Percentiles rank a stretch among this genome's conserved stretches.
phyloP scores from a whole-genome alignment of 2,113 vertebrate genomes.

The Eubucco bourcierii region DNA sequence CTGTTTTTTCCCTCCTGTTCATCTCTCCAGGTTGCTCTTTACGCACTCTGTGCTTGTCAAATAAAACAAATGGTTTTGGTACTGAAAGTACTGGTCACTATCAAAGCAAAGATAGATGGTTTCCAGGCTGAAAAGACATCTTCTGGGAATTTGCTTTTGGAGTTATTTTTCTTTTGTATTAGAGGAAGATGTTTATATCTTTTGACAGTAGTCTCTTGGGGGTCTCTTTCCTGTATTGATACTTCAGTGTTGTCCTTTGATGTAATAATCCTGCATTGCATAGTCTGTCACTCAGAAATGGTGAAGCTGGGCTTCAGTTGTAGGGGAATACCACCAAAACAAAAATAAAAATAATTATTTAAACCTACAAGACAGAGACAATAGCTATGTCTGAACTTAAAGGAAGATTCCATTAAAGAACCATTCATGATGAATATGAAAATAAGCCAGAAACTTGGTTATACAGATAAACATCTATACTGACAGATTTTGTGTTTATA shows the following conservation, averaged over 20 bases:
- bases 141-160: slow-evolving; percentile 24
- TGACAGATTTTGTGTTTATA: neutral
- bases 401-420: neutral
- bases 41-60: neutral
- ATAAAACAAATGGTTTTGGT: neutral
- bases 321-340: neutral
- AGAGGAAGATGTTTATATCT: slow-evolving; percentile 33
- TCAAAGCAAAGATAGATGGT: neutral
- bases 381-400: neutral
- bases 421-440: neutral
- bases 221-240: slow-evolving; percentile 36
- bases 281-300: slow-evolving; percentile 33
- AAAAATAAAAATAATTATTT: slow-evolving; percentile 15
- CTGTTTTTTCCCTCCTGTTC: neutral
- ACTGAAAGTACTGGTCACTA: neutral
- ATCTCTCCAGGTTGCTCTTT: neutral
- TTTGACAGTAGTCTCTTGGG: slow-evolving; percentile 31
- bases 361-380: neutral
- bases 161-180: neutral
- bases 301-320: neutral
- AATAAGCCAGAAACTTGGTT: neutral
- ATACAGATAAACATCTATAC: neutral
- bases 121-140: neutral
- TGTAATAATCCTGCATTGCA: slow-evolving; percentile 40
- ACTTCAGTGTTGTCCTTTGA: slow-evolving; percentile 9